Base-by-base conservation (phyloP, 2,797 vertebrate species). In the Odontamblyopus lacepedii region DNA sequence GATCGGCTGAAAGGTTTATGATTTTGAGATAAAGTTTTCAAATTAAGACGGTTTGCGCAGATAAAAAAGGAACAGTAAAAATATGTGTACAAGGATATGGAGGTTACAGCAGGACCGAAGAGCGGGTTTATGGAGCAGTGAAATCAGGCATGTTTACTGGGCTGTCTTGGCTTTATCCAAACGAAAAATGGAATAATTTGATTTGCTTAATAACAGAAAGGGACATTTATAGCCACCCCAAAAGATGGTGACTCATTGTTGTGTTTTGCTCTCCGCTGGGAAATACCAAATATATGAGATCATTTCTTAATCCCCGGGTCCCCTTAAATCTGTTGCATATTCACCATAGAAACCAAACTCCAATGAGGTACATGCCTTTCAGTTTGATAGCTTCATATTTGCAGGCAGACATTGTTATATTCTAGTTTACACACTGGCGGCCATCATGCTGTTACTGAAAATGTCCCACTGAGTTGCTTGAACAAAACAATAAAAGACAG, bases 401-500 rank as follows among this genome's bases (percentile, higher is more conserved):
- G 35, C 23, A 13, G 18, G 61, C 3, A 19, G 29, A 38, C 6
- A 9, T 18, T n/a, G 61, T 38, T 38, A 38, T n/a, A 41, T 63
- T 32, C 19, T 3, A 41, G 62, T 63, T 41, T 63, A 41, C 62
- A 63, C 32, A 63, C 16, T n/a, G 19, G 19, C 62, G 5, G 30
- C 23, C 19, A 23, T 35, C 62, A 41, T 15, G 62, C 62, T 63
- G 62, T 63, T 63, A 4, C 30, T 23, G 32, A 23, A 41, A 63
- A 63, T 63, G 62, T 63, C 62, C 62, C 32, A 41, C 62, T 41
- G 62, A 19, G 62, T 15, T 63, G 35, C 35, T 63, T 41, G 19
- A 38, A 23, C 62, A 63, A 63, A 63, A 63, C 62, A 63, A 63
- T 41, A 13, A 63, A 63, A 63, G 62, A 63, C 32, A 35, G 30